A percentile compares a stretch with the other conserved stretches of the same genome.
Conservation (phyloP, 2,113 vertebrate genomes). For the Oryzias curvinotus region DNA sequence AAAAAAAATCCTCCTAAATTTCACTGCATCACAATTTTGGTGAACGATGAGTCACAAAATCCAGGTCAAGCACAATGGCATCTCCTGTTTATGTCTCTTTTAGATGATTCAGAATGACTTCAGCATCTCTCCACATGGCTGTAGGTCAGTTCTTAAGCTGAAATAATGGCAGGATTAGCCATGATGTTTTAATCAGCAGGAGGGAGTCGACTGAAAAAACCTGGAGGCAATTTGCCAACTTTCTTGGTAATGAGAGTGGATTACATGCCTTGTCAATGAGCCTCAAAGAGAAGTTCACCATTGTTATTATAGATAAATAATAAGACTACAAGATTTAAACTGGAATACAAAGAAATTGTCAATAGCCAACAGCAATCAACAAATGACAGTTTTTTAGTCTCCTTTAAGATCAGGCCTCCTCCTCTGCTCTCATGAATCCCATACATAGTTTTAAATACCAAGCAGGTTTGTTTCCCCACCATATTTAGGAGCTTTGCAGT, state of each 20-base stretch:
- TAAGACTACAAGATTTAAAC: too few relatives aligned
- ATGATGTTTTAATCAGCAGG: neutral
- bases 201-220: neutral
- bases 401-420: too few relatives aligned
- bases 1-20: too few relatives aligned
- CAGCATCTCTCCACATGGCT: neutral
- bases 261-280: neutral
- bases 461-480: neutral
- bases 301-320: neutral
- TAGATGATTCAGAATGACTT: too few relatives aligned
- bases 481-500: neutral
- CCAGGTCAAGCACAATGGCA: too few relatives aligned
- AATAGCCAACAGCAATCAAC: too few relatives aligned
- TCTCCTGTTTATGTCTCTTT: too few relatives aligned
- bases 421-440: too few relatives aligned
- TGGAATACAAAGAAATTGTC: too few relatives aligned
- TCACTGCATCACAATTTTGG: too few relatives aligned
- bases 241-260: neutral
- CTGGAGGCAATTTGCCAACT: constrained; percentile 1
- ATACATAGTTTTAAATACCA: neutral
- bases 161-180: neutral
- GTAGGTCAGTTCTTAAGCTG: neutral
- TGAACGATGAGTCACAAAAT: too few relatives aligned
- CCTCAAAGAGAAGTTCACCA: neutral
- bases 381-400: too few relatives aligned